Evolutionary conservation across 2,113 vertebrate genomes (phyloP).

Genomic region (Patagioenas fasciata): DNA sequence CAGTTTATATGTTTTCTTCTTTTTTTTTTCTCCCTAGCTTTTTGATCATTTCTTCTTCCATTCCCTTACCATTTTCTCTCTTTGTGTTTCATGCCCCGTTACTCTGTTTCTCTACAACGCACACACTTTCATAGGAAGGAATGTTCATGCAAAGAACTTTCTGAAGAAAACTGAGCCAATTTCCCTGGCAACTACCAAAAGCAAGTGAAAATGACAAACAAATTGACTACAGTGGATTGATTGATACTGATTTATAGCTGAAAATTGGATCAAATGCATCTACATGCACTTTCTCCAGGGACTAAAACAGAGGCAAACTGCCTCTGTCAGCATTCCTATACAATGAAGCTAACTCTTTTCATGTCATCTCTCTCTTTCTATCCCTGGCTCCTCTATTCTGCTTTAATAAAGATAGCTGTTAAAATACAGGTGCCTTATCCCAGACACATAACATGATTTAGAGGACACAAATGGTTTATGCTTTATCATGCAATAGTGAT

Average conservation of each 20-base stretch:
- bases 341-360: neutral
- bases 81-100: neutral
- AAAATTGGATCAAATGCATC: neutral
- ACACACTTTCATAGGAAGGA: neutral
- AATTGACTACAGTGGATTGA: slow-evolving; percentile 24
- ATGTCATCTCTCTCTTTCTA: neutral
- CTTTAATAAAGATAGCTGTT: neutral
- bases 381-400: neutral
- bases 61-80: neutral
- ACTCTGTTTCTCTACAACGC: neutral
- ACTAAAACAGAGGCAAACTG: neutral
- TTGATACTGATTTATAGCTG: slow-evolving; percentile 41
- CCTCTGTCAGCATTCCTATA: slow-evolving; percentile 16
- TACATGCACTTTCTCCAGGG: neutral
- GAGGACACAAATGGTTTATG: neutral
- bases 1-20: neutral
- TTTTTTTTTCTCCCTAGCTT: neutral
- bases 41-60: neutral
- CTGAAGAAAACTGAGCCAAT: slow-evolving; percentile 14
- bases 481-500: neutral
- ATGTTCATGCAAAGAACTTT: slow-evolving; percentile 19
- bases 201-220: neutral
- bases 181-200: slow-evolving; percentile 29
- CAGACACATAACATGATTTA: neutral
- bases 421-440: neutral